These are phyloP conservation scores for Enteromius trimaculatus DNA, from an alignment of 2,797 vertebrate genomes.

Conservation along the genomic window DNA sequence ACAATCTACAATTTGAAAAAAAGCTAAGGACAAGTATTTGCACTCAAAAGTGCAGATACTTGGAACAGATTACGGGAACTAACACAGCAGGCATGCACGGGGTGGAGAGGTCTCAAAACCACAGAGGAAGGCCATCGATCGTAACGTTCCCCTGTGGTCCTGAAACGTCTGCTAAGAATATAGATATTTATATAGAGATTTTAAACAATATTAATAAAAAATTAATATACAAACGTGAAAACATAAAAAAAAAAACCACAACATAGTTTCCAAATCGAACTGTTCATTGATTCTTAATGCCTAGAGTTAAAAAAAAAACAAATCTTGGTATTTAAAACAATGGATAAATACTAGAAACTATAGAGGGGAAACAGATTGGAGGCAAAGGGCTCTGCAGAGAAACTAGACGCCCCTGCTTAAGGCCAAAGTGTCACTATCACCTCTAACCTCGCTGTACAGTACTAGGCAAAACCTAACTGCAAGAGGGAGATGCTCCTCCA, in stretches of 20 bases:
- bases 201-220: conserved; percentile 66
- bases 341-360: conserved; percentile 44
- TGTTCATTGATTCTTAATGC: conserved; percentile 62
- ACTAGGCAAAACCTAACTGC: neutral
- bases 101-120: conserved; percentile 67
- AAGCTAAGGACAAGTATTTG: conserved; percentile 67
- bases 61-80: conserved; percentile 73
- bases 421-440: conserved; percentile 43
- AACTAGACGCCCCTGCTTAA: conserved; percentile 41
- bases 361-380: conserved; percentile 31
- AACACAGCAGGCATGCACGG: conserved; percentile 81
- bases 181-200: conserved; percentile 70
- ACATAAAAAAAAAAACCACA: conserved; percentile 59
- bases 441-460: conserved; percentile 1
- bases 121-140: conserved; percentile 37
- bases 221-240: conserved; percentile 66
- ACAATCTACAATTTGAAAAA: conserved; percentile 78
- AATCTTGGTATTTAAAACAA: conserved; percentile 43
- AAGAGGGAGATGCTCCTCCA: neutral
- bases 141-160: conserved; percentile 57
- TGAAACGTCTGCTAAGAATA: conserved; percentile 69
- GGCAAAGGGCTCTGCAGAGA: conserved; percentile 31
- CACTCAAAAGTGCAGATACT: conserved; percentile 59
- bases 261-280: conserved; percentile 61
- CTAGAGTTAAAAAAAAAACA: conserved; percentile 38